Base-by-base conservation (phyloP, 2,113 vertebrate genomes). In the Chamaea fasciata region DNA sequence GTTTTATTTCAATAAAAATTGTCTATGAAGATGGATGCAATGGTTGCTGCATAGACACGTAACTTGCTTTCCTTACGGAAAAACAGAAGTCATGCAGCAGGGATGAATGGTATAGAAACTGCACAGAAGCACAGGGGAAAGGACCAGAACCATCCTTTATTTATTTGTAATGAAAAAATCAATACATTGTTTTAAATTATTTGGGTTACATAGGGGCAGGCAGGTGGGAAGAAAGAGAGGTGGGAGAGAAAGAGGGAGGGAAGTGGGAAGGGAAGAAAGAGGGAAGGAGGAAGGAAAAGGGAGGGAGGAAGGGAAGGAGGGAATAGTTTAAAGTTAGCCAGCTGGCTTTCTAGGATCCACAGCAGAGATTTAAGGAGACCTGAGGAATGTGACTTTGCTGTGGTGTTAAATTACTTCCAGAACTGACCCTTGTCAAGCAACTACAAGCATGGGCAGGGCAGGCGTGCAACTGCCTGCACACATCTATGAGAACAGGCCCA, bases 341-440 rank as follows among this genome's bases (percentile, higher is more conserved):
- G 28, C 49, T 47, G 35, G 47, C 19, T 82, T 91, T 87, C 62
- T 82, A 60, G 74, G 74, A 74, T 56, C 41, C 1, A 3, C 39
- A 82, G 73, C 47, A 64, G 69, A 91, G 44, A 82, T 93, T 71
- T 92, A n/a, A 93, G 73, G 87, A 84, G 44, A 22, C 27, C 50
- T 64, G 49, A 88, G 83, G 89, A 94, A 93, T 93, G 82, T 73
- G 70, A 50, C 47, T 71, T 80, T 64, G 49, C 44, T 47, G n/a
- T 22, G 12, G 30, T 57, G 39, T 39, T 92, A 92, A 93, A 92
- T 88, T 62, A 75, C 75, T 94, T 96, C 83, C 79, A 93, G 91
- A 93, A 41, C 63, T 73, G 75, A 83, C 86, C 86, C 75, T 85
- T 60, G 44, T 57, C 79, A 49, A 37, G 37, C 26, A 76, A 2